Evolutionary conservation across 2,113 vertebrate genomes (phyloP).

Genomic region (Jacana jacana): DNA sequence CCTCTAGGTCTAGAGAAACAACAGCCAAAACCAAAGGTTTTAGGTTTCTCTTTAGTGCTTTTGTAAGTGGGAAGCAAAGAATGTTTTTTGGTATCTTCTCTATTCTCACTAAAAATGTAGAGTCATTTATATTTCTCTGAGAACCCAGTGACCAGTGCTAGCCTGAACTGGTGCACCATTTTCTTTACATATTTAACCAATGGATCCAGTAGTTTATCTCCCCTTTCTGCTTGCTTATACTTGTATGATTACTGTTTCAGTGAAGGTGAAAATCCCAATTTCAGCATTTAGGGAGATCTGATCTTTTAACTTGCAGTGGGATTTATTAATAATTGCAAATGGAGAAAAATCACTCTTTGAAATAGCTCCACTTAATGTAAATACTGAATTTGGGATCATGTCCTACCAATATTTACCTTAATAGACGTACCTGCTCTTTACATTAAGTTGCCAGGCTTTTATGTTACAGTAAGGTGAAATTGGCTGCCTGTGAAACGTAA

Average conservation of each 20-base stretch:
- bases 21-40: not conserved
- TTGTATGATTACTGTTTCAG: not conserved
- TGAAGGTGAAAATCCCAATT: not conserved
- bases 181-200: not conserved
- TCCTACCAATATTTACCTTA: not conserved
- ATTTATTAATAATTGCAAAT: not conserved
- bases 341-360: not conserved
- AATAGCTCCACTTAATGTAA: not conserved
- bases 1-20: not conserved
- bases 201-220: not conserved
- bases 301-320: not conserved
- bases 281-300: not conserved
- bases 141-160: not conserved
- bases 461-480: not conserved
- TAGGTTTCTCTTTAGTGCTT: not conserved
- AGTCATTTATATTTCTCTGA: not conserved
- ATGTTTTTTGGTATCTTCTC: not conserved
- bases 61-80: not conserved
- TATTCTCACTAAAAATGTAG: not conserved
- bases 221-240: not conserved
- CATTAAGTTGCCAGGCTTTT: not conserved
- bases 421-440: not conserved
- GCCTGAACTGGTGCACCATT: not conserved
- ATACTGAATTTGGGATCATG: not conserved
- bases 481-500: not conserved